A percentile compares a stretch with the other conserved stretches of the same genome.
These are phyloP conservation scores for Euplexia lucipara DNA, from an alignment of 2,888 invertebrate genomes.

Conservation along the genomic window DNA sequence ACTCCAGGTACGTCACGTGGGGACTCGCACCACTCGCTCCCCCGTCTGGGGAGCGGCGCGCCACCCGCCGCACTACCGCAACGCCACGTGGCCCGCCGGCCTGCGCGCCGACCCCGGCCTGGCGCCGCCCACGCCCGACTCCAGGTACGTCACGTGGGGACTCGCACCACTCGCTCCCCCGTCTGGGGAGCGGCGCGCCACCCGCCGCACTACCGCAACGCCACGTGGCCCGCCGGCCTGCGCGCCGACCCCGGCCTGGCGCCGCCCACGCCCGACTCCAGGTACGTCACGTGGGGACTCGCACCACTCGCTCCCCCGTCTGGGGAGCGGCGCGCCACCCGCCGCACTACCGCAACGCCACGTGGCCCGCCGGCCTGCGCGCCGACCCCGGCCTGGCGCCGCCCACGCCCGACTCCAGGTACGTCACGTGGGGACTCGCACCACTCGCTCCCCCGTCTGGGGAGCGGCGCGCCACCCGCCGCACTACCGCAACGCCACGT, in stretches of 20 bases:
- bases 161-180: no score
- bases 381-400: slow-evolving; percentile 80
- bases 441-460: no score
- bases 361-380: no score
- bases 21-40: no score
- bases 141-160: slow-evolving; percentile 80
- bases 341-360: no score
- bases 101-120: slow-evolving; percentile 88
- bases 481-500: no score
- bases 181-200: no score
- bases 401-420: slow-evolving; percentile 89
- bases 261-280: slow-evolving; percentile 89
- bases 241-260: slow-evolving; percentile 76
- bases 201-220: slow-evolving; percentile 72
- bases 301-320: no score
- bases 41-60: slow-evolving; percentile 60
- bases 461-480: no score
- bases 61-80: slow-evolving; percentile 86
- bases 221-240: no score
- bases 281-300: slow-evolving; percentile 78
- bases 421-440: slow-evolving; percentile 78
- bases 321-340: no score
- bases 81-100: slow-evolving; percentile 95
- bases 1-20: slow-evolving; percentile 87
- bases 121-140: slow-evolving; percentile 90